These are phyloP conservation scores for Arizona elegans DNA, from an alignment of 2,113 vertebrate species.

Conservation along the genomic window DNA sequence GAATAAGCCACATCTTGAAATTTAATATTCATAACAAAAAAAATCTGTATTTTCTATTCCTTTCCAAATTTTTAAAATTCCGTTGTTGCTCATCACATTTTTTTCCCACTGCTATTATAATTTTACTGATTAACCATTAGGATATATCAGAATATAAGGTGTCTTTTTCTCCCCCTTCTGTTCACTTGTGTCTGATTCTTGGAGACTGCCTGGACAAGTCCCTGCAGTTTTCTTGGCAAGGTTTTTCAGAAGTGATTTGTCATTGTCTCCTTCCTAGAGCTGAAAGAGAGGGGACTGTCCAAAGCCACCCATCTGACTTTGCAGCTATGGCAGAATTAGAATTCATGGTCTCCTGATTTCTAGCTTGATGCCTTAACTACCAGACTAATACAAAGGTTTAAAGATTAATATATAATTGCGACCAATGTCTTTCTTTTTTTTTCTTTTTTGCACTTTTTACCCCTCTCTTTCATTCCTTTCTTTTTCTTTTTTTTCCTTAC, in stretches of 20 bases:
- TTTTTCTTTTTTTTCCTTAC: background rate
- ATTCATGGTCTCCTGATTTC: background rate
- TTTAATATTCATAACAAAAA: background rate
- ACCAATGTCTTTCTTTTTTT: background rate
- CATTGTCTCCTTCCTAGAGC: background rate
- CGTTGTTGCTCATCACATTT: background rate
- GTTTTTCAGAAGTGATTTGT: background rate
- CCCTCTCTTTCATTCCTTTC: background rate
- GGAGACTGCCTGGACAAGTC: background rate
- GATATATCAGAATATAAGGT: background rate
- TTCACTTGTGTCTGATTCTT: background rate
- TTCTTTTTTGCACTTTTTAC: background rate
- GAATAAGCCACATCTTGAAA: background rate
- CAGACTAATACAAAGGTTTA: background rate
- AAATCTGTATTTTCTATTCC: background rate
- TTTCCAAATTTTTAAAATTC: background rate
- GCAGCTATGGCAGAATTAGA: background rate
- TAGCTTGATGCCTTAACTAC: background rate
- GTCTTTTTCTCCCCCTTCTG: background rate
- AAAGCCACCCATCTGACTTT: background rate
- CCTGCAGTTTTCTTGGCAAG: background rate
- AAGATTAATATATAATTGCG: background rate
- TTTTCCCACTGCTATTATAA: background rate
- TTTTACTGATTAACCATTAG: background rate
- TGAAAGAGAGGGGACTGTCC: background rate